Evolutionary conservation across 2,888 invertebrate genomes (phyloP), one percentile per base, ranked within the genome.

Genomic region (Willowsia nigromaculata): DNA sequence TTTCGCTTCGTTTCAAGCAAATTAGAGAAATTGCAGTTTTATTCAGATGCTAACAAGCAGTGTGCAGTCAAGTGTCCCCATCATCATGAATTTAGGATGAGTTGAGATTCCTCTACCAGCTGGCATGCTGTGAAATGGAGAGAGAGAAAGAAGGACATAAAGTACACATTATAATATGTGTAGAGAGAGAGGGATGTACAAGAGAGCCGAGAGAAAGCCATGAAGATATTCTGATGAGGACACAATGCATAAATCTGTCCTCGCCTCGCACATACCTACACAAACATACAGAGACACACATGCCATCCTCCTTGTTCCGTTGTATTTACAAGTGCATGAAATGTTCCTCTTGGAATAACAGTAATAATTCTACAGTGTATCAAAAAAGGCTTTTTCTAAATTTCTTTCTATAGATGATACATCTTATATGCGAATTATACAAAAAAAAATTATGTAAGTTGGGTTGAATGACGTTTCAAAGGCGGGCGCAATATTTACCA

Each of bases 1-100:
- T 37, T 33, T 62, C 37, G n/a, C 33, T 68, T 68, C 25, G 68
- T 78, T 78, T 33, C 15, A 37, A 56, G 59, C 33, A 71, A 84
- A 84, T 84, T 84, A 71, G 74, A 74, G 84, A 84, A 74, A 84
- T 84, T 84, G 74, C 59, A 84, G 37, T 76, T 85, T 76, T 62
- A 85, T 76, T 62, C 62, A 47, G 59, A 15, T 47, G 85, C 85
- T 85, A 85, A 85, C 85, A 85, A 62, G 76, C 59, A 76, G 76
- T 76, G 76, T 76, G 47, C 50, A 76, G 76, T 76, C 85, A 71
- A 71, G 71, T 71, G 68, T 71, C 43, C 13, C 62, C 76, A 62
- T 85, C 85, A 83, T 83, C 59, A 83, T 68, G 76, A 85, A 85
- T 85, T 25, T 85, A 30, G 74, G 76, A 85, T 85, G 76, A 83